Conservation (phyloP, 2,113 vertebrate species). For the Seriola dumerili region DNA sequence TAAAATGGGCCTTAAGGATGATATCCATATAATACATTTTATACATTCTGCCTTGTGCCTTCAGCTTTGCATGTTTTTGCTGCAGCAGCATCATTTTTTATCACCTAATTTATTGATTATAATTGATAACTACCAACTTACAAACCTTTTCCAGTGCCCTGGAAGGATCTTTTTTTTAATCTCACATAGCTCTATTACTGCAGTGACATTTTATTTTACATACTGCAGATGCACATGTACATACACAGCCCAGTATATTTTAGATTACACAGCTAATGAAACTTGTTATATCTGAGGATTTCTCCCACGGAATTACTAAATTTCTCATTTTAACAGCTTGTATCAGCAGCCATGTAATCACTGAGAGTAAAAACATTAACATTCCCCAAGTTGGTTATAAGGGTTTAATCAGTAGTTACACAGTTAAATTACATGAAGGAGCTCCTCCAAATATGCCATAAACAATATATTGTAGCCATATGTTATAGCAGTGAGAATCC, state of each 20-base stretch:
- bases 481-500: background rate
- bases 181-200: background rate
- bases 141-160: background rate
- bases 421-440: slow-evolving; percentile 10
- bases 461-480: background rate
- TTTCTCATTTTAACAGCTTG: slow-evolving; percentile 15
- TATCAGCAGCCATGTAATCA: slow-evolving; percentile 19
- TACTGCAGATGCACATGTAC: background rate
- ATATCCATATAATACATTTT: slow-evolving; percentile 28
- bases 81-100: slow-evolving; percentile 27
- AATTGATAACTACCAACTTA: background rate
- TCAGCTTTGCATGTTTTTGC: slow-evolving; percentile 31
- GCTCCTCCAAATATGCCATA: slow-evolving; percentile 7
- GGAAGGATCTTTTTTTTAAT: background rate
- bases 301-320: background rate
- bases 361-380: slow-evolving; percentile 16
- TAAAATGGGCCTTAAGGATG: slow-evolving; percentile 33
- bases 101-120: slow-evolving; percentile 19
- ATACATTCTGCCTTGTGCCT: slow-evolving; percentile 13
- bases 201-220: background rate
- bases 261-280: slow-evolving; percentile 4
- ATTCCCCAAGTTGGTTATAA: slow-evolving; percentile 6
- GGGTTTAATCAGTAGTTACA: slow-evolving; percentile 28
- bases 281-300: background rate
- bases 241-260: background rate